Percentiles rank a stretch among this genome's conserved stretches.
Conservation (phyloP, 1,140 invertebrate genomes). For the Zaprionus nigranus region DNA sequence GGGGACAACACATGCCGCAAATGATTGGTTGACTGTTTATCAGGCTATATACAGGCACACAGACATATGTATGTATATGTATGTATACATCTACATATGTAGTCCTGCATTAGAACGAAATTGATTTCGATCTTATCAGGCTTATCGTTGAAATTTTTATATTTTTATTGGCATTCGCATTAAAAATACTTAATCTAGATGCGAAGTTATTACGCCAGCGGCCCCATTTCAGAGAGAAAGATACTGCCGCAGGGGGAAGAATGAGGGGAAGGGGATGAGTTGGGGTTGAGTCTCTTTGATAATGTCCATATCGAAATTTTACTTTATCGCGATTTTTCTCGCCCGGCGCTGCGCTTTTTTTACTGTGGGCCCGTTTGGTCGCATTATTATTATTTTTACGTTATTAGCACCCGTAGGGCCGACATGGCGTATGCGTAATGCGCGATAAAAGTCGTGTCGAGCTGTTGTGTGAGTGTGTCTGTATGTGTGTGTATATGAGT, state of each 20-base stretch:
- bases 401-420: constrained; percentile 81
- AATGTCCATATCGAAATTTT: constrained; percentile 81
- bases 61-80: constrained; percentile 13
- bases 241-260: not conserved
- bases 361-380: constrained; percentile 30
- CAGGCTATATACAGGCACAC: constrained; percentile 4
- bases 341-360: constrained; percentile 22
- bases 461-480: constrained; percentile 1
- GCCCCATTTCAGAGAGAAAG: constrained; percentile 25
- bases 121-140: constrained; percentile 76
- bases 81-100: constrained; percentile 6
- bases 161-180: constrained; percentile 79
- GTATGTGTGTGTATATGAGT: constrained; percentile 20
- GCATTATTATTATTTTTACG: constrained; percentile 72
- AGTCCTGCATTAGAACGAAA: constrained; percentile 60
- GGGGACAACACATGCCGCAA: constrained; percentile 39
- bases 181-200: constrained; percentile 81
- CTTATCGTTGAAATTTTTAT: constrained; percentile 81
- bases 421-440: constrained; percentile 76
- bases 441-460: constrained; percentile 64
- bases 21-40: constrained; percentile 45
- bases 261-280: constrained; percentile 6
- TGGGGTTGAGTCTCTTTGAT: constrained; percentile 53
- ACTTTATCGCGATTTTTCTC: constrained; percentile 74
- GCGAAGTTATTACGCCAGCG: constrained; percentile 64